A percentile compares a stretch with the other conserved stretches of the same genome.
Conservation (phyloP, 2,888 invertebrate species). For the Leptinotarsa juncta region DNA sequence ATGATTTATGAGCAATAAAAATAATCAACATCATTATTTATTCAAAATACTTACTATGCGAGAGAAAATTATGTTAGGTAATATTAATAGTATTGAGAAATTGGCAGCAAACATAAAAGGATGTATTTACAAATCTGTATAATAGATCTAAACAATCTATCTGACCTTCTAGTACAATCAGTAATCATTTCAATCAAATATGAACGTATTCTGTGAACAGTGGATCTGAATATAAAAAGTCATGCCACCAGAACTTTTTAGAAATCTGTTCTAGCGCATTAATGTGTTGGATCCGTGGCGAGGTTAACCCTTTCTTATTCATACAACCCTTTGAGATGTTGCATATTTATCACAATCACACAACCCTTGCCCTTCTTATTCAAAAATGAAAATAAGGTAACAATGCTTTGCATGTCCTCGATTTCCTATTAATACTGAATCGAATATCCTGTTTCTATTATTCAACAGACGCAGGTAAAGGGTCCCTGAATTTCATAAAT, state of each 20-base stretch:
- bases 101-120: too few species aligned
- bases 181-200: too few species aligned
- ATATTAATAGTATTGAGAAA: too few species aligned
- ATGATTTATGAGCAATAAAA: too few species aligned
- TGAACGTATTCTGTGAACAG: too few species aligned
- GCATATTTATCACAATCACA: constrained; percentile 20
- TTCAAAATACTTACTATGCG: too few species aligned
- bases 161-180: too few species aligned
- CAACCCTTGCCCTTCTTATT: constrained; percentile 20
- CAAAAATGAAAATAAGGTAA: constrained; percentile 22
- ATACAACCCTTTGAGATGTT: constrained; percentile 21
- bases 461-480: constrained; percentile 22
- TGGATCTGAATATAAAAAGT: too few species aligned
- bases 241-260: background rate
- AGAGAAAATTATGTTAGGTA: too few species aligned
- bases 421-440: constrained; percentile 16
- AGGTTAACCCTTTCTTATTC: constrained; percentile 17
- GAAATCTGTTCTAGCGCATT: background rate
- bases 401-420: constrained; percentile 23
- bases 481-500: constrained; percentile 16
- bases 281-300: background rate
- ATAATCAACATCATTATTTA: too few species aligned
- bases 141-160: too few species aligned
- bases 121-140: too few species aligned
- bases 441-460: constrained; percentile 16